Evolutionary conservation across 2,113 vertebrate species (phyloP).

Genomic region (Genyomyrus donnyi): DNA sequence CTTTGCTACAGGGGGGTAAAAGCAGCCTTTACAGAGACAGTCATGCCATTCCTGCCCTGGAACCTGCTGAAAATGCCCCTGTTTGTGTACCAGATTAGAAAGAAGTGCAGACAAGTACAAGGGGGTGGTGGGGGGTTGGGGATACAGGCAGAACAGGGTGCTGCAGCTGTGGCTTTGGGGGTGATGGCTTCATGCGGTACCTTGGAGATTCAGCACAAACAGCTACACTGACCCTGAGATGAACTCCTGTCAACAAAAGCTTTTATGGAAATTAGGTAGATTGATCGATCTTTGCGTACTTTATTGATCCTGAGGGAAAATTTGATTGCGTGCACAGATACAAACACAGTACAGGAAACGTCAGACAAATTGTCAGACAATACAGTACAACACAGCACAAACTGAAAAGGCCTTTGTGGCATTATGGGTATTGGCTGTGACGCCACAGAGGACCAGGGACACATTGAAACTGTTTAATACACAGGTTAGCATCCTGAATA

Average conservation of each 20-base stretch:
- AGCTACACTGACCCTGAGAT: background rate
- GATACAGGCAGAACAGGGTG: background rate
- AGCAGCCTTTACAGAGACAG: slow-evolving; percentile 29
- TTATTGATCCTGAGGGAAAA: background rate
- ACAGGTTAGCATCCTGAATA: background rate
- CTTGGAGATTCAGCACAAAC: background rate
- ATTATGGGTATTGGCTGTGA: background rate
- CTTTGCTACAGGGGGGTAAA: slow-evolving; percentile 23
- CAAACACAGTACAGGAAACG: background rate
- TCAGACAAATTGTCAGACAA: background rate
- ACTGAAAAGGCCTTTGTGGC: background rate
- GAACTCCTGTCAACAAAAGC: background rate
- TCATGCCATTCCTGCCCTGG: slow-evolving; percentile 12
- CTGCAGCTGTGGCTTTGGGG: background rate
- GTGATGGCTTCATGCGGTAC: background rate
- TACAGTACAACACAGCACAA: background rate
- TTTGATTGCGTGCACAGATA: background rate
- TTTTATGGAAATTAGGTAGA: background rate
- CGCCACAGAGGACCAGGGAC: background rate
- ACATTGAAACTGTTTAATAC: background rate
- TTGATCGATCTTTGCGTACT: background rate
- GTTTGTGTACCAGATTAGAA: background rate
- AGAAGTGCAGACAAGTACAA: background rate
- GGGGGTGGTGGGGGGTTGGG: background rate
- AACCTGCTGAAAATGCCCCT: background rate